Percentiles rank a stretch among this genome's conserved stretches.
Conservation (phyloP, 2,113 vertebrate species). For the Pelodiscus sinensis region DNA sequence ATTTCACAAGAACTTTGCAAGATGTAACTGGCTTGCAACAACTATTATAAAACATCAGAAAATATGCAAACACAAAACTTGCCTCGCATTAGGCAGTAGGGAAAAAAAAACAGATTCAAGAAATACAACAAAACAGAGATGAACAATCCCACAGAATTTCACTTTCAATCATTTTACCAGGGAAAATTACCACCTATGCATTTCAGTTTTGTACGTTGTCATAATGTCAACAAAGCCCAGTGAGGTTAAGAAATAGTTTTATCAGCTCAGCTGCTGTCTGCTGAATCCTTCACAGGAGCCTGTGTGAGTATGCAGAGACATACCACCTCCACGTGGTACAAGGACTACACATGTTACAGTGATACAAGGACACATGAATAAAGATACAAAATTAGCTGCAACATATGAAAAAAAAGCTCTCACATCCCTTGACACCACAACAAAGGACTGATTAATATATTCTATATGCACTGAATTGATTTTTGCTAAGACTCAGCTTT, state of each 20-base stretch:
- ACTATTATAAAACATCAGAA: neutral
- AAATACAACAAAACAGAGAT: neutral
- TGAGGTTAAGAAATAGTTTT: conserved; percentile 34
- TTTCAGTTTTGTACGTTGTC: neutral
- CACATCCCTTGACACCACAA: conserved; percentile 3
- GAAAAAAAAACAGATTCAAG: neutral
- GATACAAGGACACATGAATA: neutral
- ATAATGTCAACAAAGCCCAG: conserved; percentile 19
- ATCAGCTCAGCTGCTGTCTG: conserved; percentile 2
- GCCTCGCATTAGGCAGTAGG: neutral
- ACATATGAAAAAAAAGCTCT: neutral
- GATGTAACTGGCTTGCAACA: neutral
- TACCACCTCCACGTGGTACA: neutral
- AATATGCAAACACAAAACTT: rapidly evolving
- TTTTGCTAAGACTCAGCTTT: conserved; percentile 43
- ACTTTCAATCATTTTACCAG: neutral
- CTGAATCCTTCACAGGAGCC: conserved; percentile 32
- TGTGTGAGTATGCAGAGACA: neutral
- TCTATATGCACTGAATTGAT: conserved; percentile 27
- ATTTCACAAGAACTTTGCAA: neutral
- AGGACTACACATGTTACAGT: neutral
- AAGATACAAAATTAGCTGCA: conserved; percentile 21
- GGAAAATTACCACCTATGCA: neutral
- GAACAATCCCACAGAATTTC: neutral
- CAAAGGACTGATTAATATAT: conserved; percentile 32